Conservation (phyloP, 2,113 vertebrate species). For the Calyptommatus sinebrachiatus region DNA sequence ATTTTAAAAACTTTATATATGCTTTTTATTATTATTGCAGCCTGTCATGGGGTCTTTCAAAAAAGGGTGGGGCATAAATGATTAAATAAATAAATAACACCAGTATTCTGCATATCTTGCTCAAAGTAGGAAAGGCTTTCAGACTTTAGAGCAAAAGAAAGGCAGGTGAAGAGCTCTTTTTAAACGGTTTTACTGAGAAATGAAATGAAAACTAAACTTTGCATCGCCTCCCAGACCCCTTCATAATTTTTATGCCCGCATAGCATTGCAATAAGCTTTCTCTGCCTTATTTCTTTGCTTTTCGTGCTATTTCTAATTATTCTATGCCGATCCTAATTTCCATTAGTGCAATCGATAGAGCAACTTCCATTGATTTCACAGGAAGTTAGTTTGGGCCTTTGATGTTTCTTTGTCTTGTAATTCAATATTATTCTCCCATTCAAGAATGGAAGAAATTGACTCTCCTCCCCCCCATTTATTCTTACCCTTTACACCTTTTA, state of each 20-base stretch:
- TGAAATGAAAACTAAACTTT: neutral
- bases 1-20: too few species aligned
- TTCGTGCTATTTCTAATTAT: conserved; percentile 29
- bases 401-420: conserved; percentile 28
- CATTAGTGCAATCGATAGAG: conserved; percentile 32
- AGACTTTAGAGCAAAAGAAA: neutral
- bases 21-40: too few species aligned
- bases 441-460: conserved; percentile 12
- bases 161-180: conserved; percentile 19
- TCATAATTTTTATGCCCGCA: neutral
- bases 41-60: too few species aligned
- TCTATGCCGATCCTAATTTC: conserved; percentile 21
- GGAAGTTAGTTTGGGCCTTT: conserved; percentile 39
- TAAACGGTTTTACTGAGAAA: conserved; percentile 21
- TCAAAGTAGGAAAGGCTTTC: conserved; percentile 11
- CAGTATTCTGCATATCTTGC: conserved; percentile 11
- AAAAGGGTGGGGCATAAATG: too few species aligned
- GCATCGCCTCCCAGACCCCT: neutral
- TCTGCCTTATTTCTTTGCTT: conserved; percentile 12
- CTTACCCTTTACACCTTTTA: conserved; percentile 17
- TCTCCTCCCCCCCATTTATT: conserved; percentile 19
- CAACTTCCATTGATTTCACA: conserved; percentile 21
- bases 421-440: conserved; percentile 35
- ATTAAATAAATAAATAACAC: neutral
- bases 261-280: conserved; percentile 29